Conservation (phyloP, 2,113 vertebrate species). For the Raphicerus campestris region DNA sequence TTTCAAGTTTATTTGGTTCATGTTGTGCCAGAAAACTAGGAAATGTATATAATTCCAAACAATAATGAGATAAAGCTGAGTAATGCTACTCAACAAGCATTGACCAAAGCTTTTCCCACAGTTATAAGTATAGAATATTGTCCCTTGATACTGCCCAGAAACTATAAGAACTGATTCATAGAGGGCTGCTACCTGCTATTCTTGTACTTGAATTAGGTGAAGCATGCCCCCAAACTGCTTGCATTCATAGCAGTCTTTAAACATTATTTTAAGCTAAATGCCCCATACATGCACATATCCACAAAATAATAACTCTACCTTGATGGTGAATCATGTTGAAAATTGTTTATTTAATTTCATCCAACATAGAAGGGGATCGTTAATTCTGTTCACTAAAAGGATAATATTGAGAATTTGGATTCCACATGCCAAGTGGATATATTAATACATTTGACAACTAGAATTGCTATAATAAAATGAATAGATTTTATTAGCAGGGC, state of each 20-base stretch:
- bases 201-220: slow-evolving; percentile 8
- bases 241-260: slow-evolving; percentile 38
- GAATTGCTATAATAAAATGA: slow-evolving; percentile 15
- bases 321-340: slow-evolving; percentile 59
- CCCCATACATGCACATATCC: slow-evolving; percentile 49
- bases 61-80: not conserved
- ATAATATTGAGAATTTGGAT: slow-evolving; percentile 17
- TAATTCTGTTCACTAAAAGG: slow-evolving; percentile 47
- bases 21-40: not conserved
- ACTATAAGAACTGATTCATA: not conserved
- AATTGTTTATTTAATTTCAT: slow-evolving; percentile 54
- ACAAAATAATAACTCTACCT: slow-evolving; percentile 69
- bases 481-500: not conserved
- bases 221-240: slow-evolving; percentile 22
- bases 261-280: slow-evolving; percentile 52
- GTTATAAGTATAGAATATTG: not conserved
- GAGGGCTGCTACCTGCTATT: not conserved
- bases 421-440: not conserved
- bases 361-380: slow-evolving; percentile 31
- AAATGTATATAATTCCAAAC: not conserved
- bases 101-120: not conserved
- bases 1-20: not conserved
- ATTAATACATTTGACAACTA: slow-evolving; percentile 6
- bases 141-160: not conserved
- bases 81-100: not conserved